phyloP scores from a whole-genome alignment of 2,797 vertebrate species.

The Saxicola maurus region DNA sequence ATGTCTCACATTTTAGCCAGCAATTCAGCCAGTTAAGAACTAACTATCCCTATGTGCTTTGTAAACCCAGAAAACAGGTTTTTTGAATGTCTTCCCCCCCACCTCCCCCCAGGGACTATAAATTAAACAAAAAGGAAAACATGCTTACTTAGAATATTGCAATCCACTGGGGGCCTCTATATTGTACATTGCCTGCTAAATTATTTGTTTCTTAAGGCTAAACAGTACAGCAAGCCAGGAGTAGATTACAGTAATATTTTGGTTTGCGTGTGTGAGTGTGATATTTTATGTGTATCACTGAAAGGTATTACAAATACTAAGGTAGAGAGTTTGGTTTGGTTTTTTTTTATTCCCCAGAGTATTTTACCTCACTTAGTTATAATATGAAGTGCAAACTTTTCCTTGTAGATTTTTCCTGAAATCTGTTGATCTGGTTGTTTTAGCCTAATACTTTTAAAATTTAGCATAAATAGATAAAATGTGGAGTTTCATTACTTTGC shows the following conservation, averaged over 20 bases:
- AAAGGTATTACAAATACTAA: neutral
- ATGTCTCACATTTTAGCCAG: slow-evolving; percentile 24
- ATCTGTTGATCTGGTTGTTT: neutral
- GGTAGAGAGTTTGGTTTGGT: neutral
- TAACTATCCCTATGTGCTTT: slow-evolving; percentile 32
- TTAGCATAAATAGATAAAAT: neutral
- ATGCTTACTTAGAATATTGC: slow-evolving; percentile 21
- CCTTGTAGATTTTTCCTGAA: neutral
- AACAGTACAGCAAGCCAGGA: neutral
- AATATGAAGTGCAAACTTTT: neutral
- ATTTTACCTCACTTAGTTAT: neutral
- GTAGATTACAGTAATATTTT: neutral
- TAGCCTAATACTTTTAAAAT: neutral
- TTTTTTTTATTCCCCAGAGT: neutral
- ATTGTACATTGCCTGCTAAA: slow-evolving; percentile 16
- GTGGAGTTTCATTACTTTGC: neutral
- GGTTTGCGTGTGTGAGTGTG: neutral
- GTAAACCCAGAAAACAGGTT: slow-evolving; percentile 35
- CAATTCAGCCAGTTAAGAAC: neutral
- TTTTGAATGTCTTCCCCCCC: neutral
- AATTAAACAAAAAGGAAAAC: slow-evolving; percentile 53
- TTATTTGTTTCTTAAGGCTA: slow-evolving; percentile 38
- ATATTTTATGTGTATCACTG: neutral
- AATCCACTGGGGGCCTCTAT: slow-evolving; percentile 13
- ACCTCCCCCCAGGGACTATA: neutral